Percentiles rank a stretch among this genome's conserved stretches.
Evolutionary conservation across 1,140 invertebrate genomes (phyloP).

Genomic region (Bombus consobrinus): DNA sequence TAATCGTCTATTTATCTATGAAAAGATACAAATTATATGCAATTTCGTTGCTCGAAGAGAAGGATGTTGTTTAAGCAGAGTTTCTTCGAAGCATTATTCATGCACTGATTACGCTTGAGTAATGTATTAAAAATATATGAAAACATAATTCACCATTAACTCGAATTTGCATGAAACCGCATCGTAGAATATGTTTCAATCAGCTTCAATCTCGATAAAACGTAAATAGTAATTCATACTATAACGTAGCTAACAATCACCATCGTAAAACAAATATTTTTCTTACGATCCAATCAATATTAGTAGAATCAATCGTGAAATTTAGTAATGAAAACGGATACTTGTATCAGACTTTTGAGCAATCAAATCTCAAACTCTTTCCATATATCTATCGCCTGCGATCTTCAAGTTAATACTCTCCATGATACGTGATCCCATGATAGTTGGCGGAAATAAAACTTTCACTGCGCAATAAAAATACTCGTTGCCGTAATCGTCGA

Average conservation of each 20-base stretch:
- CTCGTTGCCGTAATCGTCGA: neutral
- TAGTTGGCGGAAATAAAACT: neutral
- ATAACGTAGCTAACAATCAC: neutral
- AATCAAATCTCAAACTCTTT: neutral
- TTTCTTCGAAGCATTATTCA: slow-evolving; percentile 8
- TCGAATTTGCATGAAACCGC: neutral
- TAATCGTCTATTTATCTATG: neutral
- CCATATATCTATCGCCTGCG: neutral
- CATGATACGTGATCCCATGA: neutral
- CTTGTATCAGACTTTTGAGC: neutral
- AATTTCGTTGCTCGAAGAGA: neutral
- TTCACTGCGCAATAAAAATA: neutral
- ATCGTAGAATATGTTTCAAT: neutral
- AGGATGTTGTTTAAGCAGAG: neutral
- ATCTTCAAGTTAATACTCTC: neutral
- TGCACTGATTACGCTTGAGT: neutral
- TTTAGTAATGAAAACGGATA: neutral
- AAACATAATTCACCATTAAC: slow-evolving; percentile 3
- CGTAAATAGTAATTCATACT: neutral
- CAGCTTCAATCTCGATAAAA: neutral
- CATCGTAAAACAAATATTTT: neutral
- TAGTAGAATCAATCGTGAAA: neutral
- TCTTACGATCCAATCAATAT: neutral
- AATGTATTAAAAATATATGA: neutral
- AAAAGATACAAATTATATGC: neutral